Percentiles rank a stretch among this genome's conserved stretches.
These are phyloP conservation scores for Hemicentrotus pulcherrimus DNA, from an alignment of 35 echinoderm and acorn worm genomes.

Conservation along the genomic window DNA sequence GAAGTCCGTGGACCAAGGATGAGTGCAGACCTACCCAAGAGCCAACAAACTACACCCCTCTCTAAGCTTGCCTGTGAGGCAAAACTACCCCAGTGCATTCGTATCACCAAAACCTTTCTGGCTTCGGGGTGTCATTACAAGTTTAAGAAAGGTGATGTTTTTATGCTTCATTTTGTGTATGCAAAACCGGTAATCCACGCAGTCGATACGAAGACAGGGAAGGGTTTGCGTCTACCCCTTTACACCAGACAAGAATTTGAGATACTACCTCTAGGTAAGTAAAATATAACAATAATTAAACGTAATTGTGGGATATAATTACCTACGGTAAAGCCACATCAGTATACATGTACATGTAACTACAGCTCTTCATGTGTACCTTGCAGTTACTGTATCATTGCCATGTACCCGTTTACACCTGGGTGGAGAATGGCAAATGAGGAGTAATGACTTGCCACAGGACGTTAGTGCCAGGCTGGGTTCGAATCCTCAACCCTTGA, in stretches of 20 bases:
- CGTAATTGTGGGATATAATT: too few relatives aligned
- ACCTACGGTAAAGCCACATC: too few relatives aligned
- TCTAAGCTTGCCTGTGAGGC: not conserved
- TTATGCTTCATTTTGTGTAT: constrained; percentile 24
- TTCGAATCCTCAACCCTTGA: too few relatives aligned
- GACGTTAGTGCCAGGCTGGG: too few relatives aligned
- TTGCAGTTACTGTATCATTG: too few relatives aligned
- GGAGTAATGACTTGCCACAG: too few relatives aligned
- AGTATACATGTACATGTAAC: too few relatives aligned
- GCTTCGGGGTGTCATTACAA: not conserved
- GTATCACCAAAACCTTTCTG: not conserved
- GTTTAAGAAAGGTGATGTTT: not conserved
- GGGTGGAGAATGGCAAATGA: too few relatives aligned
- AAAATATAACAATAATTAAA: not conserved
- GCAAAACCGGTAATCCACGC: not conserved
- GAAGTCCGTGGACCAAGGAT: not conserved
- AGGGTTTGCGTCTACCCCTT: not conserved
- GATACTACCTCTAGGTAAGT: constrained; percentile 35
- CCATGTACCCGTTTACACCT: too few relatives aligned
- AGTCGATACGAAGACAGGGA: not conserved
- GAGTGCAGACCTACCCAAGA: not conserved
- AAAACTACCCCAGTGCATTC: constrained; percentile 12
- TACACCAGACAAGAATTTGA: not conserved
- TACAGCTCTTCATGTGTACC: too few relatives aligned
- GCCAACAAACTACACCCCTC: not conserved